phyloP scores from a whole-genome alignment of 2,888 invertebrate genomes.

The Chrysodeixis includens region DNA sequence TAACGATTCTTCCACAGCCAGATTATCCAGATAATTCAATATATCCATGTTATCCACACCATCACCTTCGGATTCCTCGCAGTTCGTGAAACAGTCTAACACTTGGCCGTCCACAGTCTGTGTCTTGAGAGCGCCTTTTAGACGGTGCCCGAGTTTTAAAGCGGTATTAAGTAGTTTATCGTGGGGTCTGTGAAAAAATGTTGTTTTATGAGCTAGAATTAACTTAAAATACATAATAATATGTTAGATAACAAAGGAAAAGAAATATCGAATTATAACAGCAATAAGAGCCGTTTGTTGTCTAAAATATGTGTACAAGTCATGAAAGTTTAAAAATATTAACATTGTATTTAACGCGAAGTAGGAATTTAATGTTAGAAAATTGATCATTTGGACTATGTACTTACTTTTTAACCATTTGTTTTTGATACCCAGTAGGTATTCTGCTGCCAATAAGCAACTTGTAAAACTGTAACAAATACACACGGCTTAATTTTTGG shows the following conservation, averaged over 20 bases:
- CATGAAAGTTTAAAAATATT: too few species aligned
- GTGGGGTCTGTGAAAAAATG: constrained; percentile 69
- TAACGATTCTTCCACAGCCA: constrained; percentile 80
- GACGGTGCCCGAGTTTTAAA: constrained; percentile 88
- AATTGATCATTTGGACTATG: too few species aligned
- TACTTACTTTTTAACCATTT: constrained; percentile 88
- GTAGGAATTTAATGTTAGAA: too few species aligned
- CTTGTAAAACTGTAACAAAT: constrained; percentile 91
- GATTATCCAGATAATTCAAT: constrained; percentile 78
- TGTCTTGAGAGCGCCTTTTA: constrained; percentile 90
- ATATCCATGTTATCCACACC: constrained; percentile 79
- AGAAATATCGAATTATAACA: too few species aligned
- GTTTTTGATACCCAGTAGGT: constrained; percentile 88
- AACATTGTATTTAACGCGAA: too few species aligned
- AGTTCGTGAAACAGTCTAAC: constrained; percentile 72
- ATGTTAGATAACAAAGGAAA: too few species aligned
- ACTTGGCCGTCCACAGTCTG: constrained; percentile 87
- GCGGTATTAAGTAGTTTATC: constrained; percentile 73
- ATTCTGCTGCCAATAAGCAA: constrained; percentile 91
- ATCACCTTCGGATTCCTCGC: constrained; percentile 68
- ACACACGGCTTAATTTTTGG: constrained; percentile 15
- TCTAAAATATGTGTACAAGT: too few species aligned
- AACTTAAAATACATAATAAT: too few species aligned
- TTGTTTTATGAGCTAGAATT: too few species aligned
- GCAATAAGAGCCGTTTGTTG: too few species aligned